Conservation (phyloP, 2,113 vertebrate genomes). For the Cercocebus atys region DNA sequence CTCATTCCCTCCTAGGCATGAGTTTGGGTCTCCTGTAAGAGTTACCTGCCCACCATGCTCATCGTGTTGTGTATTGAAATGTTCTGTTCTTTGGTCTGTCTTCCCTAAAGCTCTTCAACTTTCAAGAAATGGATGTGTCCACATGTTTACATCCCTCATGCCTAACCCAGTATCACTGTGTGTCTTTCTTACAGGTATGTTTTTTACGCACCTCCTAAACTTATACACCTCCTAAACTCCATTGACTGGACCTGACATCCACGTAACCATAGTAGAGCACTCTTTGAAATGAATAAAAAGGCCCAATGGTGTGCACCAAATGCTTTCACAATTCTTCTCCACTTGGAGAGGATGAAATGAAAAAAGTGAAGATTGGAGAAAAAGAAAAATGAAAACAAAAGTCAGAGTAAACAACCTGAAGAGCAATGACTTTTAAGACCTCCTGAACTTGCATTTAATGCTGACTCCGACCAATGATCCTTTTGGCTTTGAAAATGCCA, state of each 20-base stretch:
- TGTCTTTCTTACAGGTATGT: not conserved
- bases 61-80: not conserved
- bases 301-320: rapidly evolving
- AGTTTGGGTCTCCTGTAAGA: not conserved
- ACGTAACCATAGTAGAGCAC: not conserved
- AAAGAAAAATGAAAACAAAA: not conserved
- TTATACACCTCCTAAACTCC: not conserved
- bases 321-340: not conserved
- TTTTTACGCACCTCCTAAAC: not conserved
- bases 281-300: not conserved
- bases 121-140: not conserved
- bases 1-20: not conserved
- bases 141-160: rapidly evolving
- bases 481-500: not conserved
- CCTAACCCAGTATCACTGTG: not conserved
- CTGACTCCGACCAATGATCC: not conserved
- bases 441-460: not conserved
- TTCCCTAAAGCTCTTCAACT: not conserved
- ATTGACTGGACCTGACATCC: not conserved
- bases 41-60: not conserved
- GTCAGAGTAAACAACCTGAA: not conserved
- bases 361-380: not conserved
- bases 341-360: not conserved
- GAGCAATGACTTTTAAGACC: not conserved
- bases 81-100: not conserved